A percentile compares a stretch with the other conserved stretches of the same genome.
Evolutionary conservation across 2,113 vertebrate genomes (phyloP).

Genomic region (Rostratula benghalensis): DNA sequence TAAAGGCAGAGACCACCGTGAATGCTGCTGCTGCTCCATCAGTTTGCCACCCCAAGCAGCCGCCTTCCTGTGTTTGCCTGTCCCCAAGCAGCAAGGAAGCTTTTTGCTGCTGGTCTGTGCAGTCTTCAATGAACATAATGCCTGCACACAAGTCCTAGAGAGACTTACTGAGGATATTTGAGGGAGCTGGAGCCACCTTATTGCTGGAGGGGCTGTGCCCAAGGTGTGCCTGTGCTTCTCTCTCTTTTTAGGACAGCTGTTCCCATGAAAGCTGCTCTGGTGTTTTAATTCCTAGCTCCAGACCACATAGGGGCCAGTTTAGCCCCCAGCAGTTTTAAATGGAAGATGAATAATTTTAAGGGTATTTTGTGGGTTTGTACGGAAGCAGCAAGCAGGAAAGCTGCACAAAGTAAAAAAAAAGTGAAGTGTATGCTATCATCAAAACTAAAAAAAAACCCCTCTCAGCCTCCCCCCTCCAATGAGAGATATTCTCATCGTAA

Average conservation of each 20-base stretch:
- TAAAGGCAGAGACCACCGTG: not conserved
- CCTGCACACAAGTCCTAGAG: not conserved
- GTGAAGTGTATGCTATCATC: not conserved
- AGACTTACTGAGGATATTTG: not conserved
- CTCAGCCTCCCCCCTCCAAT: not conserved
- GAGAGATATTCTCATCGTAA: not conserved
- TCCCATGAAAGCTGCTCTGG: not conserved
- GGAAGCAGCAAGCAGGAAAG: not conserved
- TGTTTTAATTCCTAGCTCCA: constrained; percentile 8
- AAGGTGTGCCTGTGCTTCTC: not conserved
- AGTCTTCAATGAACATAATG: not conserved
- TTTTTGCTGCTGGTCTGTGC: not conserved
- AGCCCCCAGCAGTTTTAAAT: not conserved
- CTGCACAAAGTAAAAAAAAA: not conserved
- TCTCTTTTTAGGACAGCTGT: constrained; percentile 6
- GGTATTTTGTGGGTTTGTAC: not conserved
- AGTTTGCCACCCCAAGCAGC: not conserved
- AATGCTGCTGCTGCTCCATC: not conserved
- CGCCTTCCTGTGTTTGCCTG: not conserved
- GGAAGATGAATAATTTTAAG: not conserved
- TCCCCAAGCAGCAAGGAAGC: not conserved
- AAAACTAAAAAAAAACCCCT: not conserved
- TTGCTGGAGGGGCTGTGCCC: not conserved
- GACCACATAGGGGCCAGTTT: rapidly evolving
- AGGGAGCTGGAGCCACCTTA: not conserved